Conservation (phyloP, 1,140 invertebrate genomes). For the Aphelinus certus region DNA sequence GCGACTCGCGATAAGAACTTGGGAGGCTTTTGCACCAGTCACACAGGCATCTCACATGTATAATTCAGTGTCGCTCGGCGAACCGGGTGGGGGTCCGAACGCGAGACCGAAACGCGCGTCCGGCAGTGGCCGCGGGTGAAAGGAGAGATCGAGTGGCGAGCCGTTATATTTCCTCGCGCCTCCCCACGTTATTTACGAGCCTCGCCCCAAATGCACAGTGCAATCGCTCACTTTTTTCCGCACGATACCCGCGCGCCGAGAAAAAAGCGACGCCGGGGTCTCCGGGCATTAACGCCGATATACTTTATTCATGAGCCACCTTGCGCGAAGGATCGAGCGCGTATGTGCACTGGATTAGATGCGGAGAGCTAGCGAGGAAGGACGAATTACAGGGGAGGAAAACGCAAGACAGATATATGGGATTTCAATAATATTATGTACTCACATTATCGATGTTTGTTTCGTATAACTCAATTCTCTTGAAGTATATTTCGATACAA, state of each 20-base stretch:
- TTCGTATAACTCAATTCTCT: too few relatives aligned
- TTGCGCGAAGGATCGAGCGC: conserved; percentile 46
- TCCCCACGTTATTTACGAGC: conserved; percentile 53
- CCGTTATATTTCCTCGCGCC: conserved; percentile 40
- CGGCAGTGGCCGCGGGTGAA: conserved; percentile 7
- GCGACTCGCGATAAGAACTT: conserved; percentile 7
- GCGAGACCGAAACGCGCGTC: conserved; percentile 32
- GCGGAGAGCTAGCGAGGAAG: background rate
- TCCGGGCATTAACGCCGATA: conserved; percentile 64
- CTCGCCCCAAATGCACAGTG: conserved; percentile 54
- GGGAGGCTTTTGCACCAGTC: background rate
- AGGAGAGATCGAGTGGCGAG: background rate
- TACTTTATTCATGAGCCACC: conserved; percentile 66
- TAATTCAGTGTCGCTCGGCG: conserved; percentile 21
- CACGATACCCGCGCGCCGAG: conserved; percentile 20
- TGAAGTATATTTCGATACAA: too few relatives aligned
- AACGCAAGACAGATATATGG: background rate
- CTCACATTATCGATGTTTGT: too few relatives aligned
- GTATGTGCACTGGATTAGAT: background rate
- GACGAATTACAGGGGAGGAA: background rate
- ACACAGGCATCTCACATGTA: conserved; percentile 29
- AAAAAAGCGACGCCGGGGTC: conserved; percentile 62
- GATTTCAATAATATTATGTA: too few relatives aligned
- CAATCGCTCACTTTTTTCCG: conserved; percentile 54
- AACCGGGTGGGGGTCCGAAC: conserved; percentile 5